Evolutionary conservation across 53 echinoderm and acorn worm genomes (phyloP).

Genomic region (Astropecten irregularis): DNA sequence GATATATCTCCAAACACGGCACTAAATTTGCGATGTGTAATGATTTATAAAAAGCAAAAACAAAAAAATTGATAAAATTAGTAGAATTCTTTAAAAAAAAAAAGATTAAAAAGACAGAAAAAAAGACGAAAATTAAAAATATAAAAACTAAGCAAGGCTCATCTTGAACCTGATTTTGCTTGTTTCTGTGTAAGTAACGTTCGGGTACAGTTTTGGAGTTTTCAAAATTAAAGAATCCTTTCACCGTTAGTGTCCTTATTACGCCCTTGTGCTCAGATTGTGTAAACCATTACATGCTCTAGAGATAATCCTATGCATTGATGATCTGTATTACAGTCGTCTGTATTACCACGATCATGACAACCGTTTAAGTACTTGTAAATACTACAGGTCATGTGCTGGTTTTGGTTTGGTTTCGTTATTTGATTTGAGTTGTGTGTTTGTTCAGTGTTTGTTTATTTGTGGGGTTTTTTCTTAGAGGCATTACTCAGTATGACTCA

Average conservation of each 20-base stretch:
- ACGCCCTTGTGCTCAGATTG: constrained; percentile 12
- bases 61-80: neutral
- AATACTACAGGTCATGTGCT: neutral
- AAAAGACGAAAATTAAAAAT: neutral
- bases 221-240: neutral
- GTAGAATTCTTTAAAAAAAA: neutral
- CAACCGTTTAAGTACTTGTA: neutral
- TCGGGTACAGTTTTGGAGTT: constrained; percentile 21
- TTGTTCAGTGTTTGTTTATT: no score
- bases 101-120: neutral
- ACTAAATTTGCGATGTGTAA: neutral
- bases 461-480: no score
- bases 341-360: neutral
- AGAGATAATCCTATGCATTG: constrained; percentile 24
- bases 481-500: no score
- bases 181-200: constrained; percentile 21
- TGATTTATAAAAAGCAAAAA: neutral
- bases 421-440: no score
- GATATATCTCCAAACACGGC: neutral
- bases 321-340: neutral
- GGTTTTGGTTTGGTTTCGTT: neutral
- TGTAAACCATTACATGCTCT: neutral
- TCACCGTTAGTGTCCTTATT: constrained; percentile 49
- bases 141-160: constrained; percentile 5
- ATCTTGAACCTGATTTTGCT: constrained; percentile 14